Conservation (phyloP, 2,888 invertebrate species). For the Agelastica alni region DNA sequence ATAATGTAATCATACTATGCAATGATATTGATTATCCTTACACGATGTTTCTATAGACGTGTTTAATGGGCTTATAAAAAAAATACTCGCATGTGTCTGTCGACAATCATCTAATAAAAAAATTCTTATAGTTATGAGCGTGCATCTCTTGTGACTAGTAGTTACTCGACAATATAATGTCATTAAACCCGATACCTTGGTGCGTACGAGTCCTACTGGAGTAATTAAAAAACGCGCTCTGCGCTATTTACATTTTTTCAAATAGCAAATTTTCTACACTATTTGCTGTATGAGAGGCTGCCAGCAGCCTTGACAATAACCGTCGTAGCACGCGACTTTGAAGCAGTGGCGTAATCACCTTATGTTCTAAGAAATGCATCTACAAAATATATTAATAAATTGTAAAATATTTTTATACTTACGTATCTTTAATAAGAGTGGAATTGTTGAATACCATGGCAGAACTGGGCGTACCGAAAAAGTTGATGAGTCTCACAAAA, state of each 20-base stretch:
- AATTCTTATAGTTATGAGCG: constrained; percentile 1
- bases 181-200: constrained; percentile 13
- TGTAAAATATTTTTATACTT: too few relatives aligned
- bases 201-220: constrained; percentile 12
- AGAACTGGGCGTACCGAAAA: too few relatives aligned
- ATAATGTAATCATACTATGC: too few relatives aligned
- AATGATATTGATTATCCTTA: too few relatives aligned
- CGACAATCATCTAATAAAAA: constrained; percentile 2
- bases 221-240: constrained; percentile 21
- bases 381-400: too few relatives aligned
- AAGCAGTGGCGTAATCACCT: constrained; percentile 3
- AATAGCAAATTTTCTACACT: constrained; percentile 27
- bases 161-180: constrained; percentile 14
- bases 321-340: constrained; percentile 44
- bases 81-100: not conserved
- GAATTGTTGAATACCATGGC: too few relatives aligned
- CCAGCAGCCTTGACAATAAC: constrained; percentile 46
- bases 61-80: constrained; percentile 3
- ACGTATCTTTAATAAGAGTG: too few relatives aligned
- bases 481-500: too few relatives aligned
- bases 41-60: not conserved
- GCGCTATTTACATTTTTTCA: constrained; percentile 21
- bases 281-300: constrained; percentile 10
- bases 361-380: too few relatives aligned
- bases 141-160: constrained; percentile 3